phyloP scores from a whole-genome alignment of 2,113 vertebrate genomes.

The Probosciger aterrimus region DNA sequence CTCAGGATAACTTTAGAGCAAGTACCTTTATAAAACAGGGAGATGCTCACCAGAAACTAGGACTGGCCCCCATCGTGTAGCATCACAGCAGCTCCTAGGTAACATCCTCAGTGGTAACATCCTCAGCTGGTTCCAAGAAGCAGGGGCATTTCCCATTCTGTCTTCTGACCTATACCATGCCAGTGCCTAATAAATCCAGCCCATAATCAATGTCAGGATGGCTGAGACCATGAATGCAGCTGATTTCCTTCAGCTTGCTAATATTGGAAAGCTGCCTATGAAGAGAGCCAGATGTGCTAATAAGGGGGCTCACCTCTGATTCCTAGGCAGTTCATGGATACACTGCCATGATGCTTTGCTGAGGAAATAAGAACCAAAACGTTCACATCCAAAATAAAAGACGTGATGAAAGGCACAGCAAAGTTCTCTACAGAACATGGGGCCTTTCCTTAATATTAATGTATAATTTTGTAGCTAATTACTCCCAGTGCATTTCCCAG shows the following conservation, averaged over 20 bases:
- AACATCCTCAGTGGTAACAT: background rate
- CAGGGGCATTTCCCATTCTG: background rate
- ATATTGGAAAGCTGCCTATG: background rate
- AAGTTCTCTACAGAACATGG: background rate
- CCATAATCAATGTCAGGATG: background rate
- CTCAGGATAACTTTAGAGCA: background rate
- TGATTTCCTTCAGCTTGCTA: constrained; percentile 1
- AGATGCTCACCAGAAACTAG: background rate
- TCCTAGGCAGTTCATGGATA: background rate
- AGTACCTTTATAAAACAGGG: background rate
- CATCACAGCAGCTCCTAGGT: background rate
- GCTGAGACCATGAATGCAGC: background rate
- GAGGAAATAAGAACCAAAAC: background rate
- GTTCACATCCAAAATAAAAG: background rate
- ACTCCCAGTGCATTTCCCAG: background rate
- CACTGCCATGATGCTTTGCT: background rate
- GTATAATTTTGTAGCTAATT: background rate
- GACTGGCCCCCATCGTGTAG: background rate
- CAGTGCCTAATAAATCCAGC: background rate
- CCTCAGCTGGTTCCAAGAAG: background rate
- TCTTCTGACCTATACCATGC: background rate
- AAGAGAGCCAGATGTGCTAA: constrained; percentile 17
- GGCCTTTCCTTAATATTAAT: background rate
- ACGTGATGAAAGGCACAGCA: background rate
- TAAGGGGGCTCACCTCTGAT: background rate